Conservation (phyloP, 2,797 vertebrate species). For the Dermochelys coriacea region DNA sequence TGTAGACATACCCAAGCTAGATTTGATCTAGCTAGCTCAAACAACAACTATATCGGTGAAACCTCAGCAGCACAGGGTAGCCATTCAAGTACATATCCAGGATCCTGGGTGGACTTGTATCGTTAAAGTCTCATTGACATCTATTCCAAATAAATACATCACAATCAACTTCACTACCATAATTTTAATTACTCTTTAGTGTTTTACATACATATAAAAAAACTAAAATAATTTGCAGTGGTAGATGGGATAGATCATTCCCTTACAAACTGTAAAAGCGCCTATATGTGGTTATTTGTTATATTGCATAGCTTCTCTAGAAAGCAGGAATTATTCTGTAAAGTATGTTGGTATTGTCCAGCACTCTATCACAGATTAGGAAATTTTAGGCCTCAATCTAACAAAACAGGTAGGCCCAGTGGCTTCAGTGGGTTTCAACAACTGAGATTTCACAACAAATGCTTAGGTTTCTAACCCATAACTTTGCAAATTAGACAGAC, state of each 20-base stretch:
- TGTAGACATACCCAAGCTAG: background rate
- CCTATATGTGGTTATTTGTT: background rate
- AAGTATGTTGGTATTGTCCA: background rate
- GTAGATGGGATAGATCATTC: background rate
- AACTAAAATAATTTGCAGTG: background rate
- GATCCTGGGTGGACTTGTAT: background rate
- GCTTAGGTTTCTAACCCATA: background rate
- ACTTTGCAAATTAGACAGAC: conserved; percentile 11
- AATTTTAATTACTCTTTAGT: background rate
- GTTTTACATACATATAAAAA: background rate
- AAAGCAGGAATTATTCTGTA: background rate
- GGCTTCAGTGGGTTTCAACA: conserved; percentile 5
- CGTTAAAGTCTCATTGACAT: background rate
- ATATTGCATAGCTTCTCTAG: background rate
- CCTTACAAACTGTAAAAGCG: background rate
- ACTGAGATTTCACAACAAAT: conserved; percentile 23
- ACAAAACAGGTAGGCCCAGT: background rate
- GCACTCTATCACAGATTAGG: background rate
- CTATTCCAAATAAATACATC: conserved; percentile 3
- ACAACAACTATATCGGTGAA: background rate
- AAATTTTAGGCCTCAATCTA: background rate
- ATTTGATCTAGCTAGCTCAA: background rate
- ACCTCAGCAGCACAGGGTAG: background rate
- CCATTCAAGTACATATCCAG: background rate
- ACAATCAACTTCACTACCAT: background rate